phyloP scores from a whole-genome alignment of 2,797 vertebrate species.

The Amphiprion clarkii region DNA sequence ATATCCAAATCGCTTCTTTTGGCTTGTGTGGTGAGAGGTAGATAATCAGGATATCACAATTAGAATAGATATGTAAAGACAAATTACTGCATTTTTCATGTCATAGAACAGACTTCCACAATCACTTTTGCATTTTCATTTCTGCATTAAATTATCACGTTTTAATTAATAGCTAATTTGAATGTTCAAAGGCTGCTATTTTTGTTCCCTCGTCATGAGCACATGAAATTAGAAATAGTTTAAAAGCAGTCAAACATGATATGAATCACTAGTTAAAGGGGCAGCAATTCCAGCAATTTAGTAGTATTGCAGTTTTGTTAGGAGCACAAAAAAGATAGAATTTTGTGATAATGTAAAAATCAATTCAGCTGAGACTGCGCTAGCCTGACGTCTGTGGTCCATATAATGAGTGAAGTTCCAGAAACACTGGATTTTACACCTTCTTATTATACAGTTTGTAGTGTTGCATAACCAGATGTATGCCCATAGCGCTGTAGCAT shows the following conservation, averaged over 20 bases:
- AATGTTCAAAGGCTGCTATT: background rate
- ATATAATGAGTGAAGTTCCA: background rate
- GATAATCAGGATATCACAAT: conserved; percentile 8
- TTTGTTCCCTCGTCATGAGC: background rate
- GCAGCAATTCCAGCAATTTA: background rate
- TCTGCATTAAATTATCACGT: conserved; percentile 1
- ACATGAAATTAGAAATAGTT: background rate
- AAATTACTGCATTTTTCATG: background rate
- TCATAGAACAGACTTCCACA: conserved; percentile 3
- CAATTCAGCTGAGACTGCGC: background rate
- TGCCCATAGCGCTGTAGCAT: too few relatives aligned
- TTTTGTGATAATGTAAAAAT: background rate
- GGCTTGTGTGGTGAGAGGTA: background rate
- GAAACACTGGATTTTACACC: background rate
- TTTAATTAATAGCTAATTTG: conserved; percentile 16
- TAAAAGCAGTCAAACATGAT: background rate
- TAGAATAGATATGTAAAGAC: background rate
- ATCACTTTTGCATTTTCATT: conserved; percentile 13
- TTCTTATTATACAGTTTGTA: background rate
- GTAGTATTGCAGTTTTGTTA: background rate
- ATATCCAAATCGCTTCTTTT: background rate
- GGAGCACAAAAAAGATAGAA: background rate
- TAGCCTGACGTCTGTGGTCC: background rate
- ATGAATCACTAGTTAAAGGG: background rate
- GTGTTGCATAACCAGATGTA: too few relatives aligned